Evolutionary conservation across 2,797 vertebrate species (phyloP), one percentile per base, ranked within the genome.

Genomic region (Odontamblyopus lacepedii): DNA sequence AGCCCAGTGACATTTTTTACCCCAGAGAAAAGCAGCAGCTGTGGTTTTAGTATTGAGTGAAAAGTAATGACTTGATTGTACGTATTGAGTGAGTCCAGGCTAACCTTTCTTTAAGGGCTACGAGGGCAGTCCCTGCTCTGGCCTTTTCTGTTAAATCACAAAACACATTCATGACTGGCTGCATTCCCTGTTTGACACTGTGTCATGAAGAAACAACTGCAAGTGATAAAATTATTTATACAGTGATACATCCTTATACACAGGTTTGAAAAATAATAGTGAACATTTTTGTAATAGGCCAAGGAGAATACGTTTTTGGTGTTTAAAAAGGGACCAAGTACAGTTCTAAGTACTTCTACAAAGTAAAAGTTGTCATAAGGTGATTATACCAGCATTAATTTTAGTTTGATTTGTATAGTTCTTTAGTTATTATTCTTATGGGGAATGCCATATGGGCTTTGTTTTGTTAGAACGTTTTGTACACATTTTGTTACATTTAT

Each of bases 91-190:
- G 78, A 82, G 85, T 78, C 23, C 61, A 78, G 67, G 79, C 77
- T 87, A 87, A 87, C 88, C 86, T 88, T 81, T 85, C 72, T 76
- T 84, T 87, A 55, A 30, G 41, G 85, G 90, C 85, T 81, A 84
- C 76, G 30, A 63, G 71, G 61, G 56, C 48, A 61, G 69, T 69
- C 48, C 72, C 70, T 69, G 32, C 53, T 29, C 60, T 71, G 23
- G 48, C 6, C 69, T 67, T 71, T 51, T 29, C 59, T 69, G 68
- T 75, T 83, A 73, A 88, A 78, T 76, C 76, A 77, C 63, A 60
- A 71, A 74, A 81, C 76, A 77, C 53, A 82, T 79, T 69, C 63
- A 63, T 65, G 38, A 70, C 38, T 65, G 35, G 59, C 63, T 72
- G 16, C 11, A 73, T 63, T 38, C 48, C 55, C 38, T 73, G 44